phyloP scores from a whole-genome alignment of 2,113 vertebrate genomes.

The Oophaga pumilio region DNA sequence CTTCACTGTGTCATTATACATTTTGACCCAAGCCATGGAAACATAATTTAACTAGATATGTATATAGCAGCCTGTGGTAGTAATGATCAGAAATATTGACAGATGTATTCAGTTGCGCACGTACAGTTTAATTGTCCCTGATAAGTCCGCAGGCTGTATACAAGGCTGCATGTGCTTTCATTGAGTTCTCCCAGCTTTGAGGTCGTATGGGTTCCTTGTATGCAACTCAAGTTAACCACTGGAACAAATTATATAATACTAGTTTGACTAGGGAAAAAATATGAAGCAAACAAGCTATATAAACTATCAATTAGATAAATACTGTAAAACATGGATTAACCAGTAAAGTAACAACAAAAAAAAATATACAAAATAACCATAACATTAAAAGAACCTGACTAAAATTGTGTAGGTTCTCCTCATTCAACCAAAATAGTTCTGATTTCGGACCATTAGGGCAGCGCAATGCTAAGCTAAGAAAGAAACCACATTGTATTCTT shows the following conservation, averaged over 20 bases:
- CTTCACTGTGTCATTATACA: constrained; percentile 10
- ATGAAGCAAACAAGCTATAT: background rate
- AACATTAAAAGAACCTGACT: too few relatives aligned
- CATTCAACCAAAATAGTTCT: too few relatives aligned
- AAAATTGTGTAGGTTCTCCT: too few relatives aligned
- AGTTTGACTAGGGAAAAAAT: too few relatives aligned
- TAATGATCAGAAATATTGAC: constrained; percentile 18
- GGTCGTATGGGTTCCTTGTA: background rate
- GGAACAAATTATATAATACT: background rate
- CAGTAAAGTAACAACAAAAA: too few relatives aligned
- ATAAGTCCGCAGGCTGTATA: background rate
- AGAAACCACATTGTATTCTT: too few relatives aligned
- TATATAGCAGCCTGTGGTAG: constrained; percentile 16
- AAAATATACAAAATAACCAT: too few relatives aligned
- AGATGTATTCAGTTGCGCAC: background rate
- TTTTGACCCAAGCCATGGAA: constrained; percentile 8
- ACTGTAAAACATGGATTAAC: too few relatives aligned
- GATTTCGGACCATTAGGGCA: too few relatives aligned
- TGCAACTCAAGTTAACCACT: background rate
- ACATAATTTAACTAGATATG: constrained; percentile 9
- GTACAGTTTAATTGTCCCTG: constrained; percentile 32
- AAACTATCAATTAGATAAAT: background rate
- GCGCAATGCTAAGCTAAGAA: too few relatives aligned
- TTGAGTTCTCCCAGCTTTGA: background rate
- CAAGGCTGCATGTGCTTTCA: background rate